These are phyloP conservation scores for Himalopsyche tibetana DNA, from an alignment of 2,888 invertebrate species.

Conservation along the genomic window DNA sequence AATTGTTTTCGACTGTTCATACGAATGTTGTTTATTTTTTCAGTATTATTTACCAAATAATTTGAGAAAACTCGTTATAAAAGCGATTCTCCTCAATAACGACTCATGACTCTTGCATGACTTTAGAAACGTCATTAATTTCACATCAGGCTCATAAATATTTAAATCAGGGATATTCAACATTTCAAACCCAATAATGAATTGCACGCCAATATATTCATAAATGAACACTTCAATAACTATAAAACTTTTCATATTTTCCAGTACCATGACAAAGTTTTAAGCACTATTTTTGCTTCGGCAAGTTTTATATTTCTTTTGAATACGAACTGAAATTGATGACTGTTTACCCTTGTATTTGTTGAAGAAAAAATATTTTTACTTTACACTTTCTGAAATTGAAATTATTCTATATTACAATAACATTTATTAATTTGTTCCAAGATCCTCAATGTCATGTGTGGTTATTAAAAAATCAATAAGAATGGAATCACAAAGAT, in stretches of 20 bases:
- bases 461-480: too few species aligned
- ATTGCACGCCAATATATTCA: not conserved
- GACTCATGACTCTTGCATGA: constrained; percentile 34
- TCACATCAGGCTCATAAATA: constrained; percentile 34
- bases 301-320: not conserved
- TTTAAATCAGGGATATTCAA: constrained; percentile 11
- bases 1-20: too few species aligned
- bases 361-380: too few species aligned
- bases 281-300: not conserved
- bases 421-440: too few species aligned
- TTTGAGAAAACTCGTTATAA: not conserved
- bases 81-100: constrained; percentile 6
- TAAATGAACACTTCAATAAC: not conserved
- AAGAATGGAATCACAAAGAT: too few species aligned
- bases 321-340: too few species aligned
- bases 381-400: too few species aligned
- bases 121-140: constrained; percentile 15
- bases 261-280: not conserved
- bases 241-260: constrained; percentile 18
- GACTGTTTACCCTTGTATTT: too few species aligned
- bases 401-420: too few species aligned
- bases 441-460: too few species aligned
- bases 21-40: too few species aligned
- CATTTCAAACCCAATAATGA: not conserved
- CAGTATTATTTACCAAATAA: not conserved